Base-by-base conservation (phyloP, 1,140 invertebrate species). In the Heterodera schachtii region DNA sequence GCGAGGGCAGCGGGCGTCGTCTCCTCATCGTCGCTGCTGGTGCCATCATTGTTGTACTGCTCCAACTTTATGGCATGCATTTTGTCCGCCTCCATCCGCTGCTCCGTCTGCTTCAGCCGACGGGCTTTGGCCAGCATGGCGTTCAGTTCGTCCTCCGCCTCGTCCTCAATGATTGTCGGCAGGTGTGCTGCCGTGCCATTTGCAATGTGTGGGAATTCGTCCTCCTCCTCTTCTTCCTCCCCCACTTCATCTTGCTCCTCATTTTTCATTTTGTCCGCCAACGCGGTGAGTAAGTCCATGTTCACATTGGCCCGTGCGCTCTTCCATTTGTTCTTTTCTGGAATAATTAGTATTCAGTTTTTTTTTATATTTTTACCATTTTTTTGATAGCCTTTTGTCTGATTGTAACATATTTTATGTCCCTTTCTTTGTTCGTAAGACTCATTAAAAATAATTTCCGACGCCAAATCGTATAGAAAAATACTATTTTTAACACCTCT, bases 101-200 rank as follows among this genome's bases (percentile, higher is more conserved):
- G n/a, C n/a, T n/a, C 78, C 6, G 66, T 46, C 66, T 87, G 86
- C 47, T 75, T 69, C 60, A 85, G 57, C 57, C 66, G 46, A 21
- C 85, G 78, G 7, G 86, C 70, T n/a, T 75, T 64, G 3, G 67
- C 85, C 44, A 86, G 44, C 13, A 77, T 77, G 44, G 74, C 52
- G 46, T 78, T 46, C 49, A 87, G 64, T 77, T 86, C 85, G n/a
- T 86, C 86, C 74, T 86, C 86, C 49, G 78, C 86, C 66, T 86
- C 85, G 52, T 86, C 83, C 13, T 85, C 86, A 13, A 86, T 81
- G 60, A 73, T 46, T n/a, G 57, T 43, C n/a, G 75, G 47, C 19
- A n/a, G 16, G 13, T 1, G 2, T 70, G 57, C 16, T 19, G 11
- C 57, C 5, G 1, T 41, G 11, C 47, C 77, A 70, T 78, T 78